Conservation (phyloP, 2,888 invertebrate species). For the Rhagophthalmus giganteus region DNA sequence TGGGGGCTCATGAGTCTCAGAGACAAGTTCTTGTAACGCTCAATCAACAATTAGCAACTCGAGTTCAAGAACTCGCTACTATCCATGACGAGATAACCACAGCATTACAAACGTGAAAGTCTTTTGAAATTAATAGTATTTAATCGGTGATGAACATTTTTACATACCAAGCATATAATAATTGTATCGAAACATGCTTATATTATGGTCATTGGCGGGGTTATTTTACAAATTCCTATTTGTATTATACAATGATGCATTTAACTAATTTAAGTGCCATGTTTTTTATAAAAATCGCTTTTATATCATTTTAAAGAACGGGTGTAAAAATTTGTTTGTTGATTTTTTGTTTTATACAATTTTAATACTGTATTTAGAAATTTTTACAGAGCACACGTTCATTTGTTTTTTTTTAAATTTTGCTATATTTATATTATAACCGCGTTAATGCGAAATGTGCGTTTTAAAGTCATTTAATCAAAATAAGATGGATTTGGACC, state of each 20-base stretch:
- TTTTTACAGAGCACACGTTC: too few relatives aligned
- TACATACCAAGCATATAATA: slow-evolving; percentile 18
- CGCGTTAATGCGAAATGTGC: too few relatives aligned
- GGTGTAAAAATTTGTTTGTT: background rate
- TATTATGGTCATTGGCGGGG: slow-evolving; percentile 20
- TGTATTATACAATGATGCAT: slow-evolving; percentile 24
- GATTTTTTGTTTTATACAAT: background rate
- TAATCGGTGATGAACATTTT: slow-evolving; percentile 7
- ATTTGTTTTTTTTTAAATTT: background rate
- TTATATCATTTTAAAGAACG: background rate
- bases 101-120: slow-evolving; percentile 67
- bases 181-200: slow-evolving; percentile 19
- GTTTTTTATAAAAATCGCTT: slow-evolving; percentile 9
- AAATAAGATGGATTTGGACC: too few relatives aligned
- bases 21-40: slow-evolving; percentile 78
- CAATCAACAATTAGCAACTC: slow-evolving; percentile 79
- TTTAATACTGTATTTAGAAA: background rate
- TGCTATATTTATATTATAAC: too few relatives aligned
- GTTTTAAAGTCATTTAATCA: too few relatives aligned
- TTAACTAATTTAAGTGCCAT: slow-evolving; percentile 23
- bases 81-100: slow-evolving; percentile 83
- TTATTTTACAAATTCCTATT: slow-evolving; percentile 13
- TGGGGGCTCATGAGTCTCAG: slow-evolving; percentile 81
- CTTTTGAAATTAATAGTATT: slow-evolving; percentile 11
- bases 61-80: slow-evolving; percentile 77